phyloP scores from a whole-genome alignment of 1,140 invertebrate genomes.

The Heterodera carotae region DNA sequence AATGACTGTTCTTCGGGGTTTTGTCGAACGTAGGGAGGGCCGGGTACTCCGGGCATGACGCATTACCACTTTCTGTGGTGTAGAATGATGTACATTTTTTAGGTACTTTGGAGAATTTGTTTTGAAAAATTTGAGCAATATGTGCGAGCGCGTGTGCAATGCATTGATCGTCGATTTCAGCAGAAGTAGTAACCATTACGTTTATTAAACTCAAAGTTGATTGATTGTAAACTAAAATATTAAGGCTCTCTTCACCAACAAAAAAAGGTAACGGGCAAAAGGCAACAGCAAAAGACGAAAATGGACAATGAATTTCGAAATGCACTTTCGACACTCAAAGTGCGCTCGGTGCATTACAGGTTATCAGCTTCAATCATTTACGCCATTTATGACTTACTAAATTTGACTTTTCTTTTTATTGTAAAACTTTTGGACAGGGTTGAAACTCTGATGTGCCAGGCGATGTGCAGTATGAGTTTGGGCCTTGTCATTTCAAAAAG shows the following conservation, averaged over 20 bases:
- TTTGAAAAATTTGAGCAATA: constrained; percentile 23
- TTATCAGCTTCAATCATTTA: background rate
- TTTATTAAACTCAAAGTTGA: background rate
- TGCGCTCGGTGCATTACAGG: background rate
- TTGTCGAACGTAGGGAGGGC: too few relatives aligned
- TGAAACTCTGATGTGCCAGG: constrained; percentile 20
- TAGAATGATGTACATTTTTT: too few relatives aligned
- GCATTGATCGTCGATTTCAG: constrained; percentile 15
- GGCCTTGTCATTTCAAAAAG: constrained; percentile 13
- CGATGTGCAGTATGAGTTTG: constrained; percentile 22
- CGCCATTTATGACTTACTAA: background rate
- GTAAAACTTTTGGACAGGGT: constrained; percentile 3
- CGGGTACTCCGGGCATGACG: too few relatives aligned
- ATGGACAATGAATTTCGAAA: constrained; percentile 16
- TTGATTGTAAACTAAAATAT: too few relatives aligned
- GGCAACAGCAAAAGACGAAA: background rate
- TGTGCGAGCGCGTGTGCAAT: constrained; percentile 12
- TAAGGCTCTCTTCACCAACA: background rate
- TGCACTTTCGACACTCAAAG: background rate
- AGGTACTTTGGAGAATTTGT: constrained; percentile 43
- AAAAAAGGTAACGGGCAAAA: background rate
- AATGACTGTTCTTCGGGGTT: too few relatives aligned
- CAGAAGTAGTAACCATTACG: background rate
- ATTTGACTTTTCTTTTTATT: background rate
- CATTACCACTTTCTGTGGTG: too few relatives aligned